Conservation (phyloP, 1,140 invertebrate genomes). For the Drosophila oshimai region DNA sequence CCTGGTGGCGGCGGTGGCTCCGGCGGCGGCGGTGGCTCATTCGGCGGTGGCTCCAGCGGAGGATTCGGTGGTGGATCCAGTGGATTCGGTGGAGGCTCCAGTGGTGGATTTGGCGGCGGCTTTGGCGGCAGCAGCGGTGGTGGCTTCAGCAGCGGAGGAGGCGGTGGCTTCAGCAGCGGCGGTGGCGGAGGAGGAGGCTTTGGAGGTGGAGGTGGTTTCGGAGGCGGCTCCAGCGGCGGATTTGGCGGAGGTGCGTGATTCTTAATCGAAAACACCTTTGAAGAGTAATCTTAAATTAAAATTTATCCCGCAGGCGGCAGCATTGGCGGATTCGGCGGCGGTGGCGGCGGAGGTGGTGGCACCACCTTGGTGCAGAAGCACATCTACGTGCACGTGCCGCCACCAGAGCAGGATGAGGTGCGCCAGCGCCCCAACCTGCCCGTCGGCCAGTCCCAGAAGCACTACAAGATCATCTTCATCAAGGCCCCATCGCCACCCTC, state of each 20-base stretch:
- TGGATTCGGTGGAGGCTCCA: constrained; percentile 49
- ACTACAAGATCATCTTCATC: constrained; percentile 95
- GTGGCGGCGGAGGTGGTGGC: constrained; percentile 82
- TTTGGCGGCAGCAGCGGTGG: constrained; percentile 29
- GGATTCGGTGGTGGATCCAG: constrained; percentile 50
- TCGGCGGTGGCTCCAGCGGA: constrained; percentile 41
- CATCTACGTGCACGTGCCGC: constrained; percentile 91
- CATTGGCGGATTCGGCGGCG: constrained; percentile 75
- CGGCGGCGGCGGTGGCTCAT: constrained; percentile 38
- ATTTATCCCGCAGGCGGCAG: constrained; percentile 71
- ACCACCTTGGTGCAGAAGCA: constrained; percentile 88
- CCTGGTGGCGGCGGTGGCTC: constrained; percentile 83
- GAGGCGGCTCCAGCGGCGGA: constrained; percentile 46
- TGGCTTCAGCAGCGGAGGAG: constrained; percentile 23
- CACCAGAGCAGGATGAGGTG: constrained; percentile 88
- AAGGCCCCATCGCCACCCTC: constrained; percentile 91
- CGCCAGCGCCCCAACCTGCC: constrained; percentile 84
- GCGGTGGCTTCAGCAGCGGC: constrained; percentile 82
- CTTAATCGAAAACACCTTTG: background rate
- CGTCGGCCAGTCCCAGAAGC: constrained; percentile 88
- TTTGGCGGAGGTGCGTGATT: constrained; percentile 65
- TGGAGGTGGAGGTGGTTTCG: constrained; percentile 50
- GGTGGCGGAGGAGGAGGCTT: constrained; percentile 48
- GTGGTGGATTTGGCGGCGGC: constrained; percentile 26
- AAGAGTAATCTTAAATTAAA: background rate